Evolutionary conservation across 2,888 invertebrate species (phyloP).

Genomic region (Campopleginae sp.): DNA sequence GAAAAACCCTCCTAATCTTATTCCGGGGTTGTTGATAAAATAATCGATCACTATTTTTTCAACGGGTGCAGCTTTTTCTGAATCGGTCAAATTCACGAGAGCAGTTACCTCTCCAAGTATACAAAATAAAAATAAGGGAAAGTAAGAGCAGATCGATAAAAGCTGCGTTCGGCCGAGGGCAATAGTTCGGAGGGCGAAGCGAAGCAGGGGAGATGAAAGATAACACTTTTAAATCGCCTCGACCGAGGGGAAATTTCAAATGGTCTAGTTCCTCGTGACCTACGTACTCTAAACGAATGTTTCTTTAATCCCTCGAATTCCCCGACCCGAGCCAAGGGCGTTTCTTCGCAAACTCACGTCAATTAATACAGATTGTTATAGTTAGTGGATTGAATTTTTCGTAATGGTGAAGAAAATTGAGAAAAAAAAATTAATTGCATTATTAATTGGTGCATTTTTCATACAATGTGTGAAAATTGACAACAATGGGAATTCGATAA

Average conservation of each 20-base stretch:
- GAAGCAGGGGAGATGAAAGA: slow-evolving; percentile 24
- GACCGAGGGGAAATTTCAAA: slow-evolving; percentile 21
- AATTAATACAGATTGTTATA: background rate
- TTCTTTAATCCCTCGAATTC: background rate
- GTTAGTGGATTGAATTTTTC: background rate
- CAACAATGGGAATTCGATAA: background rate
- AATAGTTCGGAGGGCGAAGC: background rate
- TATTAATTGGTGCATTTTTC: background rate
- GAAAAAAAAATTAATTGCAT: background rate
- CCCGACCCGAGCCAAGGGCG: too few relatives aligned
- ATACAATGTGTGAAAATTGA: background rate
- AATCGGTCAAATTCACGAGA: background rate
- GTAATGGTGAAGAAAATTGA: background rate
- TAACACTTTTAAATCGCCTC: slow-evolving; percentile 15
- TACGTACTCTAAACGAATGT: background rate
- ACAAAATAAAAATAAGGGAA: background rate
- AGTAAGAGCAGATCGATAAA: slow-evolving; percentile 1
- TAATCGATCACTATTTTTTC: background rate
- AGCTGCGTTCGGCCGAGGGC: slow-evolving; percentile 11
- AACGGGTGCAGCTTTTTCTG: background rate
- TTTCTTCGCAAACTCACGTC: background rate
- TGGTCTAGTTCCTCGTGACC: slow-evolving; percentile 4
- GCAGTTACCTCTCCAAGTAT: too few relatives aligned
- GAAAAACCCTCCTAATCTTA: background rate
- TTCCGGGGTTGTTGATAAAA: background rate